Evolutionary conservation across 2,113 vertebrate genomes (phyloP).

Genomic region (Malaclemys terrapin): DNA sequence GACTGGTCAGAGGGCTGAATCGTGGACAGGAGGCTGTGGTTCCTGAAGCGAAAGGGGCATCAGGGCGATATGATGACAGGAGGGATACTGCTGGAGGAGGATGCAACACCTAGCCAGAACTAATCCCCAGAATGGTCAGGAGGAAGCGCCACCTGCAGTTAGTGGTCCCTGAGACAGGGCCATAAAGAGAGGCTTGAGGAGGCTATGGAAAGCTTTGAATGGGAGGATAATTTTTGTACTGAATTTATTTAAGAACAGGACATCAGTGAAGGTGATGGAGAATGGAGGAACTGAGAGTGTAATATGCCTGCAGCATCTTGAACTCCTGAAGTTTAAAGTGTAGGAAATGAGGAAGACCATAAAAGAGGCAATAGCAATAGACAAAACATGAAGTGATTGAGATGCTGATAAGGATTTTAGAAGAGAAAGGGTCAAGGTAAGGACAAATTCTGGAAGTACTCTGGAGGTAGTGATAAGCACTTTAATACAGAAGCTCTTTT

Average conservation of each 20-base stretch:
- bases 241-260: background rate
- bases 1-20: background rate
- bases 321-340: background rate
- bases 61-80: background rate
- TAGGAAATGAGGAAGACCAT: rapidly evolving
- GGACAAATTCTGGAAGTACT: background rate
- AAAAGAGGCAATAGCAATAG: background rate
- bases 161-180: background rate
- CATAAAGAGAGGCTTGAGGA: background rate
- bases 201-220: background rate
- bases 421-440: background rate
- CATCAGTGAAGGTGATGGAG: background rate
- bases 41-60: background rate
- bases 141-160: background rate
- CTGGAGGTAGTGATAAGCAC: background rate
- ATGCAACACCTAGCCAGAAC: no score
- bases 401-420: background rate
- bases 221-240: background rate
- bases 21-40: background rate
- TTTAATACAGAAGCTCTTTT: background rate
- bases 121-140: background rate
- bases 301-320: background rate
- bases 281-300: background rate
- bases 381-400: background rate
- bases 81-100: background rate